Base-by-base conservation (phyloP, 2,888 invertebrate genomes). In the Adelognathus sp. region DNA sequence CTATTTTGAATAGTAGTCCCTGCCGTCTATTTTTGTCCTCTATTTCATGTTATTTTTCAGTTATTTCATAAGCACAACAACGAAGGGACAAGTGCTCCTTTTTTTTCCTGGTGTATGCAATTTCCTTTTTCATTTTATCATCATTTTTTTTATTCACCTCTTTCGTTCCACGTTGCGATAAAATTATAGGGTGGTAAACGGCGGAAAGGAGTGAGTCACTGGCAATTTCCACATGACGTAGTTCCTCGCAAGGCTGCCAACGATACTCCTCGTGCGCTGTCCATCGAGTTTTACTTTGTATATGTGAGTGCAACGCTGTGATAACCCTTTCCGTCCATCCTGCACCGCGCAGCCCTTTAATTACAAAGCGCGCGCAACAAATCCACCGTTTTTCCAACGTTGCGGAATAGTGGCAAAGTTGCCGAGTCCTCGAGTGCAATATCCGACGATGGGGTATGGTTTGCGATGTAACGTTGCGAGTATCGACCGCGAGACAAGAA, bases 191-290 rank as follows among this genome's bases (percentile, higher is more conserved):
- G 75, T 21, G 54, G 29, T 71, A 71, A 71, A 79, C 79, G 61
- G 61, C 79, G 79, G 79, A 79, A 71, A 67, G 67, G 52, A 70
- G 78, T 74, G 75, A 76, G 54, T 79, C 79, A 79, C 79, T 71
- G 75, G 71, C 60, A 71, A 56, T n/a, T 76, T 76, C 76, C 79
- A 71, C 76, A 71, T 61, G 71, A 78, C 58, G 78, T 73, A 56
- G 67, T 46, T 46, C 41, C 52, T n/a, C 27, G 29, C 36, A 33
- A 29, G 33, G 33, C 33, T 21, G 33, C 39, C 50, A 21, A 11
- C 1, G 50, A 33, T 52, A 29, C 21, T 60, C 67, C 41, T 16
- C 14, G n/a, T n/a, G 54, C 3, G 5, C 4, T 24, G 3, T 21
- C 18, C 29, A 44, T 27, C 56, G 16, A 31, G 33, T 29, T 63